These are phyloP conservation scores for Onchidella celtica DNA, from an alignment of 2,888 invertebrate genomes.

Conservation along the genomic window DNA sequence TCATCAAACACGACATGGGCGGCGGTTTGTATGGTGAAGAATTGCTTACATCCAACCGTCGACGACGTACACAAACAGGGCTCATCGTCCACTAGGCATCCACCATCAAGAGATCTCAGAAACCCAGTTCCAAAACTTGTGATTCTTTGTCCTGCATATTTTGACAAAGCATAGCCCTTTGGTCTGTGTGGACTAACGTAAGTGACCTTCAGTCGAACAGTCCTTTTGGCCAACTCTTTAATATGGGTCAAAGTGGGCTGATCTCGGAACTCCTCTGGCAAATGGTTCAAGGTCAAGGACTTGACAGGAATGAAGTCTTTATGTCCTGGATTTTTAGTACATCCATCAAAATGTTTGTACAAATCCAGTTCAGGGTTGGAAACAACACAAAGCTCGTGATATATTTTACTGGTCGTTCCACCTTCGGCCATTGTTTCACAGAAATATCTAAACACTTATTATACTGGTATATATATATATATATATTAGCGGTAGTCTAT, in stretches of 20 bases:
- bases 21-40: conserved; percentile 20
- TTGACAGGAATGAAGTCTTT: conserved; percentile 6
- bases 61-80: too few species aligned
- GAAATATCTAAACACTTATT: too few species aligned
- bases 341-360: too few species aligned
- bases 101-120: too few species aligned
- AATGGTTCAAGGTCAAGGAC: background rate
- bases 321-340: conserved; percentile 40
- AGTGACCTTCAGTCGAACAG: background rate
- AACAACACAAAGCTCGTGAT: too few species aligned
- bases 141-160: background rate
- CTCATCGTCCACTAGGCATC: too few species aligned
- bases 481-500: too few species aligned
- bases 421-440: too few species aligned
- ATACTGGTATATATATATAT: too few species aligned
- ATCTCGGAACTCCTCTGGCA: conserved; percentile 13
- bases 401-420: too few species aligned
- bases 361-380: too few species aligned
- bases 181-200: conserved; percentile 28
- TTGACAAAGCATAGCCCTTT: background rate
- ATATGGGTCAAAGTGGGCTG: background rate
- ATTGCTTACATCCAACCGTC: too few species aligned
- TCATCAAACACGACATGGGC: conserved; percentile 24
- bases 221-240: background rate
- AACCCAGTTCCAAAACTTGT: conserved; percentile 18